These are phyloP conservation scores for Torymus tubicola DNA, from an alignment of 2,888 invertebrate genomes.

Conservation along the genomic window DNA sequence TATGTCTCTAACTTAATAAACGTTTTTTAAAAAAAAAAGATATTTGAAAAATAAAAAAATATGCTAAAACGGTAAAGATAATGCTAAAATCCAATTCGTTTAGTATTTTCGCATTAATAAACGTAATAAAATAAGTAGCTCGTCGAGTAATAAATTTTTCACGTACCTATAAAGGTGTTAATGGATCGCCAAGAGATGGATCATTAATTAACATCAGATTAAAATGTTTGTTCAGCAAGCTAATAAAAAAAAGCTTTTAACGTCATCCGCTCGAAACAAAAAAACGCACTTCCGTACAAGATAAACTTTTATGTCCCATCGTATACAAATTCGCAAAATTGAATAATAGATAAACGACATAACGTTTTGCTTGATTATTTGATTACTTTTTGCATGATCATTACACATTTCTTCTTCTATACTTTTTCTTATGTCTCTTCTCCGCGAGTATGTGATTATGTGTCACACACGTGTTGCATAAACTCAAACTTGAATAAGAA, in stretches of 20 bases:
- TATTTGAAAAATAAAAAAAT: too few relatives aligned
- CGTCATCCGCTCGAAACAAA: neutral
- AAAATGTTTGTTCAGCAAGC: constrained; percentile 18
- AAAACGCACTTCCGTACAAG: neutral
- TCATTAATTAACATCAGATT: neutral
- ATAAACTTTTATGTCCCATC: neutral
- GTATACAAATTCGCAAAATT: neutral
- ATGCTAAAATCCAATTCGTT: too few relatives aligned
- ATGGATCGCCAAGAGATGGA: neutral
- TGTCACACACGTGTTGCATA: constrained; percentile 27
- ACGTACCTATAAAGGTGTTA: too few relatives aligned
- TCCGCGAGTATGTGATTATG: neutral
- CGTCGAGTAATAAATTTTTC: too few relatives aligned
- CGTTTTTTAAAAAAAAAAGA: too few relatives aligned
- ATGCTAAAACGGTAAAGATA: too few relatives aligned
- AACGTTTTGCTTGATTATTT: neutral
- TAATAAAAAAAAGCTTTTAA: constrained; percentile 13
- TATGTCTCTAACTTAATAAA: too few relatives aligned
- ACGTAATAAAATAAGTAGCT: too few relatives aligned
- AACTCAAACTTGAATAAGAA: constrained; percentile 37
- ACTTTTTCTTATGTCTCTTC: neutral
- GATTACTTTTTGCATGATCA: neutral
- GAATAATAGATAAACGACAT: neutral
- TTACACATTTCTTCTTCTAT: constrained; percentile 21
- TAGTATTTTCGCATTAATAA: too few relatives aligned